Evolutionary conservation across 2,888 invertebrate species (phyloP).

Genomic region (Dusona sp.): DNA sequence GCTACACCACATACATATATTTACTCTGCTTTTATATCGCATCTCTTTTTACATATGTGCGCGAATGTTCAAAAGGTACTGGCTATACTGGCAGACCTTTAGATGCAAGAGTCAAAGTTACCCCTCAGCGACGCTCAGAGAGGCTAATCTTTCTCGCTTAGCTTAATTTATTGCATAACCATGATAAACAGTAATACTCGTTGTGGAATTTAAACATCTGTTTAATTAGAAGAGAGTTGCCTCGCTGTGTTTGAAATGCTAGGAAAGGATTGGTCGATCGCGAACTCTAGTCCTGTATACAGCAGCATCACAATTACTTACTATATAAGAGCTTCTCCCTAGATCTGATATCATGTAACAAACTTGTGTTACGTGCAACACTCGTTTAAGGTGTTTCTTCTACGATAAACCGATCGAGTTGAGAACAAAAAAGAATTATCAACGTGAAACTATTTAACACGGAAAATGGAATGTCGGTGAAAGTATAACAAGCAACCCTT

Average conservation of each 20-base stretch:
- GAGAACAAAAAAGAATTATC: not conserved
- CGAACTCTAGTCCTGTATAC: not conserved
- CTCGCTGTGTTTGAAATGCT: not conserved
- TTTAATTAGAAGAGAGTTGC: not conserved
- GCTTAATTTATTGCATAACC: not conserved
- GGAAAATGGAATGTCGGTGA: not conserved
- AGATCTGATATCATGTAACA: not conserved
- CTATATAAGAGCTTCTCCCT: not conserved
- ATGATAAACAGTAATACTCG: not conserved
- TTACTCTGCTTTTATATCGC: slow-evolving; percentile 2
- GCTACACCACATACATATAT: slow-evolving; percentile 18
- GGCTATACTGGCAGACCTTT: not conserved
- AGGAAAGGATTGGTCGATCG: not conserved
- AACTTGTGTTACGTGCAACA: not conserved
- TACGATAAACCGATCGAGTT: not conserved
- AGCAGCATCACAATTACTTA: not conserved
- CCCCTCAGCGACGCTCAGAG: not conserved
- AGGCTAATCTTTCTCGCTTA: not conserved
- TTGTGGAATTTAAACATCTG: not conserved
- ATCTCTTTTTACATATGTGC: not conserved
- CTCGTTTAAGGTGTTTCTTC: not conserved
- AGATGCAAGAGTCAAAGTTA: not conserved
- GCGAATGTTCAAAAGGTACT: not conserved
- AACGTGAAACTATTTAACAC: not conserved
- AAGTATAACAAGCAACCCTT: too few relatives aligned